These are phyloP conservation scores for Hydrochoerus hydrochaeris DNA, from an alignment of 2,113 vertebrate species.

Conservation along the genomic window DNA sequence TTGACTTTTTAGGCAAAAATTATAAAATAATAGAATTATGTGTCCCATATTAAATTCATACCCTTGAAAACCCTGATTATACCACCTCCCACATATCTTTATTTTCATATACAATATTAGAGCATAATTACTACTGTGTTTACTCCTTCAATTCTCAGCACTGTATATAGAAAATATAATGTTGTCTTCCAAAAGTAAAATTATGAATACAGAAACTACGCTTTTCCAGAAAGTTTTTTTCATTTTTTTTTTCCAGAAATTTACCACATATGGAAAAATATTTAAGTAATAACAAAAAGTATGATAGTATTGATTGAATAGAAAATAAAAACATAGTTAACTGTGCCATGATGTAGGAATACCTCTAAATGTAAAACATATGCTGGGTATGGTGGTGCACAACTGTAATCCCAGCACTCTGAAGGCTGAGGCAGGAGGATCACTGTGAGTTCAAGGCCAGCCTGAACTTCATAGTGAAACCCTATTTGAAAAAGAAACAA, in stretches of 20 bases:
- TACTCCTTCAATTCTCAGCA: background rate
- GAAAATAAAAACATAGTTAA: background rate
- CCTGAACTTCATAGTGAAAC: no score
- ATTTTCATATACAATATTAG: background rate
- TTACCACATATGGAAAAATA: background rate
- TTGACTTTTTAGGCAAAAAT: background rate
- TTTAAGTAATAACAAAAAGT: background rate
- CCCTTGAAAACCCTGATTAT: background rate
- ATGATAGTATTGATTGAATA: background rate
- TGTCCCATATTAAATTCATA: background rate
- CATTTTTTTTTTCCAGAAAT: background rate
- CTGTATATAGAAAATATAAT: background rate
- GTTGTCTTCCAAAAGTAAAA: background rate
- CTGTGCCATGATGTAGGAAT: no score
- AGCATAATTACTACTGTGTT: background rate
- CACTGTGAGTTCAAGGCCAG: no score
- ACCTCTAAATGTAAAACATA: no score
- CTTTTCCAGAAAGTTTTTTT: no score
- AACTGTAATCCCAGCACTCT: no score
- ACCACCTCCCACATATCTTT: background rate
- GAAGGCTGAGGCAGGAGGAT: no score
- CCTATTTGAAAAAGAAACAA: no score
- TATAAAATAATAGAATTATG: background rate
- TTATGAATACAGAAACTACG: background rate
- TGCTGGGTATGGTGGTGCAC: no score